Percentiles rank a stretch among this genome's conserved stretches.
These are phyloP conservation scores for Aplodontia rufa DNA, from an alignment of 2,113 vertebrate genomes.

Conservation along the genomic window DNA sequence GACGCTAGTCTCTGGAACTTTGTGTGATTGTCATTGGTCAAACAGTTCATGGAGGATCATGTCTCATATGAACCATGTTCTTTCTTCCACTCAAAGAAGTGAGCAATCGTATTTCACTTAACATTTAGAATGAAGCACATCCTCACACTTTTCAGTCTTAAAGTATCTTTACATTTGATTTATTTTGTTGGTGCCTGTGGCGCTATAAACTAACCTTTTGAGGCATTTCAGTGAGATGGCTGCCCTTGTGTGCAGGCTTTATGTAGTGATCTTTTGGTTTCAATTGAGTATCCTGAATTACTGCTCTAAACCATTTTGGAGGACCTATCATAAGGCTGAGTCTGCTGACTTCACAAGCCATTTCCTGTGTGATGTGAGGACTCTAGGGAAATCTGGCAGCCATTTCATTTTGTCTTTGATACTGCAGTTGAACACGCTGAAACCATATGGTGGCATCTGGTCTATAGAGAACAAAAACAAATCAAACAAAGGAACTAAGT, in stretches of 20 bases:
- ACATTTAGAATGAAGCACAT: neutral
- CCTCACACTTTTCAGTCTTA: neutral
- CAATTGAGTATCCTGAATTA: neutral
- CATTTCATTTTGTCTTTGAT: slow-evolving; percentile 42
- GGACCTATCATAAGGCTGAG: neutral
- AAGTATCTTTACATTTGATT: neutral
- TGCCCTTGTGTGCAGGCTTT: neutral
- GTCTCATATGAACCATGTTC: neutral
- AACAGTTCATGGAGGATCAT: neutral
- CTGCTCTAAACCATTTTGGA: slow-evolving; percentile 4
- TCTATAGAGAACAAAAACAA: slow-evolving; percentile 21
- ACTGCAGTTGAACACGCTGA: neutral
- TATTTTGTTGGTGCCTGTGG: neutral
- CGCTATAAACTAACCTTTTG: neutral
- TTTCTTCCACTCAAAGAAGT: neutral
- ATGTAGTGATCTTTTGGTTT: slow-evolving; percentile 6
- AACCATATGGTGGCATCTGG: slow-evolving; percentile 40
- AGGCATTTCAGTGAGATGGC: neutral
- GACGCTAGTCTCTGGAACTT: neutral
- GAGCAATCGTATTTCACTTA: neutral
- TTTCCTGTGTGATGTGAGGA: slow-evolving; percentile 37
- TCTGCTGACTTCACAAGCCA: slow-evolving; percentile 20
- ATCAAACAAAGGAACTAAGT: slow-evolving; percentile 19
- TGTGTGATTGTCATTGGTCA: neutral
- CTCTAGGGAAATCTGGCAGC: neutral